Evolutionary conservation across 2,888 invertebrate species (phyloP).

Genomic region (Euzophera pinguis): DNA sequence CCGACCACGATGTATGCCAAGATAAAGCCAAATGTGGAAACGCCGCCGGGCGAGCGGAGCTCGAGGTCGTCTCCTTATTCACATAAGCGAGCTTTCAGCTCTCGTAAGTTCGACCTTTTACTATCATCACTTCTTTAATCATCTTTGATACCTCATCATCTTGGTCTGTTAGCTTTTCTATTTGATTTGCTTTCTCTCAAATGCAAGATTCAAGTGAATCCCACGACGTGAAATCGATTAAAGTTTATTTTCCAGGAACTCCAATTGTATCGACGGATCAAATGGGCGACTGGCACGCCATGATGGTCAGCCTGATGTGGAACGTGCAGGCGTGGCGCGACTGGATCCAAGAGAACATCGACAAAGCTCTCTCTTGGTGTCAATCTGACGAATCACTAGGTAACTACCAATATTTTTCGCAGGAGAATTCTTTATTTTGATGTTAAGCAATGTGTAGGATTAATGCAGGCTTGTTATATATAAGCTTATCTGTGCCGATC

Average conservation of each 20-base stretch:
- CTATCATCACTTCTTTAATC: background rate
- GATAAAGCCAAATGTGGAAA: constrained; percentile 14
- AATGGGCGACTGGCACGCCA: constrained; percentile 65
- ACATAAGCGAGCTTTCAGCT: constrained; percentile 30
- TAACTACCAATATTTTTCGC: too few relatives aligned
- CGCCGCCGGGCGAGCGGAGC: background rate
- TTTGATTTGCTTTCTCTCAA: background rate
- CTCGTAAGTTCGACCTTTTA: constrained; percentile 35
- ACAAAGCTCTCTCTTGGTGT: constrained; percentile 34
- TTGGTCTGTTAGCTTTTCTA: background rate
- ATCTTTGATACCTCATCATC: background rate
- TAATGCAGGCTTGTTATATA: too few relatives aligned
- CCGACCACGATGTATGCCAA: constrained; percentile 34
- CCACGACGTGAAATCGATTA: background rate
- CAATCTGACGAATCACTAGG: background rate
- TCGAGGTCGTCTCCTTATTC: constrained; percentile 17
- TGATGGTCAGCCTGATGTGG: constrained; percentile 68
- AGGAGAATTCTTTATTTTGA: too few relatives aligned
- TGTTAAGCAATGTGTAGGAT: too few relatives aligned
- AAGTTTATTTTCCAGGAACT: constrained; percentile 33
- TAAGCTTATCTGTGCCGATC: too few relatives aligned
- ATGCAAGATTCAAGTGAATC: background rate
- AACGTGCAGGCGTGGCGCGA: constrained; percentile 66
- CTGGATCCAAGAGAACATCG: constrained; percentile 64
- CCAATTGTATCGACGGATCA: constrained; percentile 56